Conservation (phyloP, 2,797 vertebrate genomes). For the Pantherophis vulpinus region DNA sequence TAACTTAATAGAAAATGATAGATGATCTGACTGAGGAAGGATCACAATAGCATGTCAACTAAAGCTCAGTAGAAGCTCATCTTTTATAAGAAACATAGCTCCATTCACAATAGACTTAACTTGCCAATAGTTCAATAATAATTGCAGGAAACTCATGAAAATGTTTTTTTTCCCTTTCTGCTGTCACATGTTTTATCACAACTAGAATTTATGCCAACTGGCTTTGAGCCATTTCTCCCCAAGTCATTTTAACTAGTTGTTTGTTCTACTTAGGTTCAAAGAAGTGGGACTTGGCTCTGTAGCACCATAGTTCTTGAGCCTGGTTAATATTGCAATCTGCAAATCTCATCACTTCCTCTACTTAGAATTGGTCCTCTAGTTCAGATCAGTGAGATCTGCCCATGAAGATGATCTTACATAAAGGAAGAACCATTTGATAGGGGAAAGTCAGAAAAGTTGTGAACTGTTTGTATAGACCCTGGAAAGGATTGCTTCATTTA, state of each 20-base stretch:
- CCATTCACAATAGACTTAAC: not conserved
- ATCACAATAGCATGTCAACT: not conserved
- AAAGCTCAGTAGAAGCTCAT: not conserved
- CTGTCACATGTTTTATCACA: conserved; percentile 29
- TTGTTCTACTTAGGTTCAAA: conserved; percentile 19
- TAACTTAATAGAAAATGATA: not conserved
- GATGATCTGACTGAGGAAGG: not conserved
- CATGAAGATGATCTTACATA: not conserved
- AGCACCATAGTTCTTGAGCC: not conserved
- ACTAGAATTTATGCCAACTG: conserved; percentile 42
- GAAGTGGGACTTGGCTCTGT: not conserved
- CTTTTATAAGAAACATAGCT: not conserved
- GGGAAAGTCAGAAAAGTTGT: conserved; percentile 33
- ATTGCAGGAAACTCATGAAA: conserved; percentile 50
- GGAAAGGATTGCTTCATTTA: conserved; percentile 1
- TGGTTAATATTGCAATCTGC: not conserved
- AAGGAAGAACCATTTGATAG: conserved; percentile 17
- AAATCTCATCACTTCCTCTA: not conserved
- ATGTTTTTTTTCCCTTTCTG: conserved; percentile 29
- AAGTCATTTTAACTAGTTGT: not conserved
- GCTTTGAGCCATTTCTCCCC: conserved; percentile 35
- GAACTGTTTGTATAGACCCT: conserved; percentile 24
- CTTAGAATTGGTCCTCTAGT: not conserved
- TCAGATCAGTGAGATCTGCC: conserved; percentile 10
- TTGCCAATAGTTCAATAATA: conserved; percentile 29